Percentiles rank a stretch among this genome's conserved stretches.
These are phyloP conservation scores for Nyctereutes procyonoides DNA, from an alignment of 2,113 vertebrate genomes.

Conservation along the genomic window DNA sequence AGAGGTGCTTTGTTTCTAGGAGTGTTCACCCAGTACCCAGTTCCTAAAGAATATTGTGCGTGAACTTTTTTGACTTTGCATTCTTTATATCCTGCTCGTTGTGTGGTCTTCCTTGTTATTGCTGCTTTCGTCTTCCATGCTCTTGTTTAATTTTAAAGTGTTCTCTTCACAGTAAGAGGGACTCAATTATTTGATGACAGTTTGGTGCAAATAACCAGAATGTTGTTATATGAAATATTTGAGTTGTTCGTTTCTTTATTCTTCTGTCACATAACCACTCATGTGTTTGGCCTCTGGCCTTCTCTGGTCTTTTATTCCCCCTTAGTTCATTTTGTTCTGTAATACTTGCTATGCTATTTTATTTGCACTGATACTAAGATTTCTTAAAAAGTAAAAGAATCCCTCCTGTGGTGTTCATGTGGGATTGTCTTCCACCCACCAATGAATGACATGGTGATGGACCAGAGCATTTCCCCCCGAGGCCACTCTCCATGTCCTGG, in stretches of 20 bases:
- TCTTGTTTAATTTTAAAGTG: not conserved
- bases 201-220: not conserved
- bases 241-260: not conserved
- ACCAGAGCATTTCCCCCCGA: not conserved
- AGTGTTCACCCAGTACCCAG: not conserved
- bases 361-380: not conserved
- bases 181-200: not conserved
- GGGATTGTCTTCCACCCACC: not conserved
- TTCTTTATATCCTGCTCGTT: not conserved
- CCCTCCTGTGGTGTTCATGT: not conserved
- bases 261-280: not conserved
- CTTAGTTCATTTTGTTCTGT: not conserved
- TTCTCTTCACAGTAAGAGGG: not conserved
- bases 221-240: not conserved
- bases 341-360: not conserved
- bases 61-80: not conserved
- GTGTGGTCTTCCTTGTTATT: not conserved
- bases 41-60: not conserved
- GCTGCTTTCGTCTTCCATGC: not conserved
- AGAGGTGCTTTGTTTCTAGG: not conserved
- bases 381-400: not conserved
- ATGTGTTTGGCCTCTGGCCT: not conserved
- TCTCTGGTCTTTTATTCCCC: not conserved
- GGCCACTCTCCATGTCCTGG: accelerated
- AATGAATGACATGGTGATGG: not conserved